Percentiles rank a stretch among this genome's conserved stretches.
phyloP scores from a whole-genome alignment of 2,888 invertebrate species.

The Caradrina clavipalpis region DNA sequence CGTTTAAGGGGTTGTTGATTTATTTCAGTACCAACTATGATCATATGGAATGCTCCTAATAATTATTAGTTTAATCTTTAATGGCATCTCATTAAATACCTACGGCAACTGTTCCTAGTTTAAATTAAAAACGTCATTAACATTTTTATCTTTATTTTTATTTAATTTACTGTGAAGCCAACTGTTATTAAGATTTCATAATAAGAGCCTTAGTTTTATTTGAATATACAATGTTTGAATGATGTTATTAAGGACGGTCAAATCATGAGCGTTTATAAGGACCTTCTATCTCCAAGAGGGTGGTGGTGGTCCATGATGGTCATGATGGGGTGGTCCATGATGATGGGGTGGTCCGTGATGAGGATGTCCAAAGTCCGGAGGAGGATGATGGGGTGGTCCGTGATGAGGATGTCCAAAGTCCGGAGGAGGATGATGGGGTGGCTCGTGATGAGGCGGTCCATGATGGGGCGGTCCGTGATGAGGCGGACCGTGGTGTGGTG shows the following conservation, averaged over 20 bases:
- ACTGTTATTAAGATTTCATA: conserved; percentile 48
- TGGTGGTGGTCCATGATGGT: conserved; percentile 24
- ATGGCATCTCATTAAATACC: conserved; percentile 42
- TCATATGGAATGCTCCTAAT: neutral
- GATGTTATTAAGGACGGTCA: neutral
- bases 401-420: conserved; percentile 36
- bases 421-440: conserved; percentile 35
- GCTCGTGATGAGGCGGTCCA: conserved; percentile 51
- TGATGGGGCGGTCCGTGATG: conserved; percentile 28
- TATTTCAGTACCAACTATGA: too few relatives aligned
- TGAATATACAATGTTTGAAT: conserved; percentile 9
- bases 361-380: neutral
- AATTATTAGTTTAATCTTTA: conserved; percentile 36
- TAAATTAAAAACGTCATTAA: conserved; percentile 61
- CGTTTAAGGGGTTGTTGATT: too few relatives aligned
- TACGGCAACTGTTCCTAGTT: conserved; percentile 41
- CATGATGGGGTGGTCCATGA: conserved; percentile 32
- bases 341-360: conserved; percentile 27
- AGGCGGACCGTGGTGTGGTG: conserved; percentile 51
- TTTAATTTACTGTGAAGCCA: conserved; percentile 47
- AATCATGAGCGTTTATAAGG: neutral
- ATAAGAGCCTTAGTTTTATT: conserved; percentile 33
- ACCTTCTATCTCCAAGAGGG: conserved; percentile 36
- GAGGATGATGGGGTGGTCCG: conserved; percentile 20
- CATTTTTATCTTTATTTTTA: conserved; percentile 58